A percentile compares a stretch with the other conserved stretches of the same genome.
phyloP scores from a whole-genome alignment of 1,140 invertebrate genomes.

The Phortica variegata region DNA sequence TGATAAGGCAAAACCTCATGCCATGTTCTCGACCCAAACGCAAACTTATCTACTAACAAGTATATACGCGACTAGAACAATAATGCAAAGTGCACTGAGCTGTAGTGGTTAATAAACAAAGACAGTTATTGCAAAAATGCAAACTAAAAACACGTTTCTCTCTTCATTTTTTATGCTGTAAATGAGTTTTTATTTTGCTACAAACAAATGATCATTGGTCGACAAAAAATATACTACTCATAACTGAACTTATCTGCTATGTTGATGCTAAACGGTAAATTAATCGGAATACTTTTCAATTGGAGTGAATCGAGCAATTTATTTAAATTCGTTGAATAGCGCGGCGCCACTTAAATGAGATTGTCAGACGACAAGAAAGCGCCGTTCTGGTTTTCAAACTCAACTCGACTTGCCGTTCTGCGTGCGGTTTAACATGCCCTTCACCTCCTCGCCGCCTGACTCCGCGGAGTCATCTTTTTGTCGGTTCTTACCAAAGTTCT shows the following conservation, averaged over 20 bases:
- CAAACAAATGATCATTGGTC: too few relatives aligned
- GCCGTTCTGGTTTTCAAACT: slow-evolving; percentile 1
- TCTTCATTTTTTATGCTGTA: background rate
- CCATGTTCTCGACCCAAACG: too few relatives aligned
- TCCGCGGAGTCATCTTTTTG: background rate
- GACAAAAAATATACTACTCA: too few relatives aligned
- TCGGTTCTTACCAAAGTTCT: slow-evolving; percentile 64
- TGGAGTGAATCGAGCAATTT: slow-evolving; percentile 28
- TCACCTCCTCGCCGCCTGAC: slow-evolving; percentile 18
- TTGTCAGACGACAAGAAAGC: background rate
- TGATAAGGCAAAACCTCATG: too few relatives aligned
- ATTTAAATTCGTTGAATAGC: slow-evolving; percentile 32
- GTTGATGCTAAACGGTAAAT: background rate
- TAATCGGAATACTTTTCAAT: slow-evolving; percentile 18
- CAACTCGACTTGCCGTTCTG: slow-evolving; percentile 3
- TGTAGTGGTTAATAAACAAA: too few relatives aligned
- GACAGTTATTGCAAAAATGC: too few relatives aligned
- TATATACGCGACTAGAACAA: too few relatives aligned
- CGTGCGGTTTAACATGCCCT: slow-evolving; percentile 29
- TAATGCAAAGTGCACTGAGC: too few relatives aligned
- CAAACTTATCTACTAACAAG: too few relatives aligned
- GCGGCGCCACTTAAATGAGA: slow-evolving; percentile 13
- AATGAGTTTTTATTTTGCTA: too few relatives aligned
- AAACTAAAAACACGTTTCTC: too few relatives aligned
- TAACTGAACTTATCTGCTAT: too few relatives aligned